Conservation (phyloP, 2,888 invertebrate genomes). For the Vannuccia rotundouncinata region DNA sequence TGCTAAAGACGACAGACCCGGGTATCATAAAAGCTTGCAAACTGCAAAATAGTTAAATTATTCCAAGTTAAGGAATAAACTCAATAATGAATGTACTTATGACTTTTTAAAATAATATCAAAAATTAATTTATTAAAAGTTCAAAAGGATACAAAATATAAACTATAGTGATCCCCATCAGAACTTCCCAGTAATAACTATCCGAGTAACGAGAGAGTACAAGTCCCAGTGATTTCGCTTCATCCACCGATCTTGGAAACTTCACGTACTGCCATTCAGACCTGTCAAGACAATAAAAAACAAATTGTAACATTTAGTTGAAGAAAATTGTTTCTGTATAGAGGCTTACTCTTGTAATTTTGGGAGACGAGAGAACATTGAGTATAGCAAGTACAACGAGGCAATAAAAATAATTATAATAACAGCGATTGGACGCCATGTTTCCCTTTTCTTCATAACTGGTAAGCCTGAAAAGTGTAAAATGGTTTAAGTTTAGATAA, state of each 20-base stretch:
- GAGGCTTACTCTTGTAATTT: neutral
- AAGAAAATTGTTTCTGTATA: neutral
- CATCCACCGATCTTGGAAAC: constrained; percentile 84
- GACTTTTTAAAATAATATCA: neutral
- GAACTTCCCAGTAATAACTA: constrained; percentile 80
- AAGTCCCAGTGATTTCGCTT: constrained; percentile 84
- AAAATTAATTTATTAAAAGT: neutral
- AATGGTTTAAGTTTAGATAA: too few relatives aligned
- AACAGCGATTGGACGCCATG: neutral
- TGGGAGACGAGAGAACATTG: neutral
- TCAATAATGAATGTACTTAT: neutral
- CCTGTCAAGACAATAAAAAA: constrained; percentile 62
- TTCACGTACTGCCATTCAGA: constrained; percentile 77
- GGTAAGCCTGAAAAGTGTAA: neutral
- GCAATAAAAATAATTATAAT: neutral
- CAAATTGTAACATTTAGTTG: neutral
- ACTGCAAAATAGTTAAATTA: constrained; percentile 21
- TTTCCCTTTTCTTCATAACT: neutral
- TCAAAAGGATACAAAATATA: constrained; percentile 79
- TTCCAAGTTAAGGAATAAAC: too few relatives aligned
- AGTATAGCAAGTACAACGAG: neutral
- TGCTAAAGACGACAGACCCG: constrained; percentile 92
- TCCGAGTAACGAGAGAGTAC: constrained; percentile 85
- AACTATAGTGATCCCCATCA: constrained; percentile 76
- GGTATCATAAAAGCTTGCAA: constrained; percentile 98